Evolutionary conservation across 2,797 vertebrate genomes (phyloP).

Genomic region (Myotis daubentonii): DNA sequence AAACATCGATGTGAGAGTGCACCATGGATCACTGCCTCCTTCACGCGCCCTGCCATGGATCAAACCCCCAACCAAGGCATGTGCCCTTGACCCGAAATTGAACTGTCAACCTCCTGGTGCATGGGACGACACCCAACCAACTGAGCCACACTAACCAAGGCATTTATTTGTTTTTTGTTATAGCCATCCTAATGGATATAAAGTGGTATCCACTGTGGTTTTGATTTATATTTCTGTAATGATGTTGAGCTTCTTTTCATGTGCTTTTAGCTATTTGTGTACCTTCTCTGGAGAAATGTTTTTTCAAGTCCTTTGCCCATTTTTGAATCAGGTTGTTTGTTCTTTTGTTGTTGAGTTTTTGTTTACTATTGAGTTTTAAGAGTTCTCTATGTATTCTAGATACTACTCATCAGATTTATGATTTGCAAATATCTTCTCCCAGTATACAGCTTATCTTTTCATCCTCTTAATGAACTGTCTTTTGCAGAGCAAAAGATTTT

Average conservation of each 20-base stretch:
- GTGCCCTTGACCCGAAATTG: not conserved
- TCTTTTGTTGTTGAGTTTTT: not conserved
- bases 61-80: not conserved
- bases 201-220: not conserved
- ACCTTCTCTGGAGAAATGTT: not conserved
- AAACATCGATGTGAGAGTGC: not conserved
- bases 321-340: not conserved
- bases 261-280: not conserved
- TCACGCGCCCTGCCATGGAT: not conserved
- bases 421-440: constrained; percentile 19
- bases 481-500: constrained; percentile 2
- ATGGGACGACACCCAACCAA: not conserved
- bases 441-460: not conserved
- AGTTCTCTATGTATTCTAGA: not conserved
- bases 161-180: not conserved
- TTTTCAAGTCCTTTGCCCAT: not conserved
- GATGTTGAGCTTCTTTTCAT: not conserved
- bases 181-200: not conserved
- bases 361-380: not conserved
- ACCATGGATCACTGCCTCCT: not conserved
- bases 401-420: not conserved
- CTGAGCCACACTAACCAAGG: not conserved
- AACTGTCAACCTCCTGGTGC: not conserved
- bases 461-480: not conserved
- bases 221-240: not conserved